Conservation (phyloP, 2,888 invertebrate genomes). For the Zelleria hepariella region DNA sequence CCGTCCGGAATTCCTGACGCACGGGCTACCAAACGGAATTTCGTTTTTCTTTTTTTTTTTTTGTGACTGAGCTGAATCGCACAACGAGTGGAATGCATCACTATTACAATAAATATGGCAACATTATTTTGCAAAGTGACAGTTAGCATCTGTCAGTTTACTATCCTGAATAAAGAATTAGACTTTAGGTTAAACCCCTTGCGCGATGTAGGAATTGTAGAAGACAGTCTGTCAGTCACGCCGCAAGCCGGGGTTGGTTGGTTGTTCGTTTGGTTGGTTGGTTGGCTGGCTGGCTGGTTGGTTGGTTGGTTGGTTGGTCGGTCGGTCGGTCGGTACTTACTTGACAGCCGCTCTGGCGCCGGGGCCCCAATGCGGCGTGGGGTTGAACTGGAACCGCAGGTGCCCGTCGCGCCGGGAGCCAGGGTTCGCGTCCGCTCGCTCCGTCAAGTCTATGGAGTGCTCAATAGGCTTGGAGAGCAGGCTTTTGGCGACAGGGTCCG, state of each 20-base stretch:
- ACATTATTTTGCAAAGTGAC: too few species aligned
- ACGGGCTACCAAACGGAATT: too few species aligned
- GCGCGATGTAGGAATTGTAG: not conserved
- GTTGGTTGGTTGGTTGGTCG: not conserved
- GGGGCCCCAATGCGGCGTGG: slow-evolving; percentile 92
- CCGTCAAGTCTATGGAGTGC: slow-evolving; percentile 51
- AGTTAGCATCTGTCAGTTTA: too few species aligned
- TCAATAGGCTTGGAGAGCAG: slow-evolving; percentile 71
- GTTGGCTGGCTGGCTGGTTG: too few species aligned
- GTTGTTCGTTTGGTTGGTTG: not conserved
- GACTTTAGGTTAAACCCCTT: too few species aligned
- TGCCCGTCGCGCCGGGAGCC: slow-evolving; percentile 79
- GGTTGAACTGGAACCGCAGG: slow-evolving; percentile 89
- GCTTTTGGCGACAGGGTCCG: slow-evolving; percentile 59
- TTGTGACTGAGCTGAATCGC: too few species aligned
- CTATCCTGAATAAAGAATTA: too few species aligned
- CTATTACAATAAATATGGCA: too few species aligned
- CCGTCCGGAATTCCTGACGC: too few species aligned
- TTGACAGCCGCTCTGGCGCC: slow-evolving; percentile 85
- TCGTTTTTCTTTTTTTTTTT: too few species aligned
- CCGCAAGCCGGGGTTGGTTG: not conserved
- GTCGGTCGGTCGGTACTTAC: slow-evolving; percentile 54
- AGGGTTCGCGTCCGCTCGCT: slow-evolving; percentile 84
- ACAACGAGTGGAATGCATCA: too few species aligned
- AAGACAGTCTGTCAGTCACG: not conserved